Evolutionary conservation across 2,888 invertebrate species (phyloP).

Genomic region (Hypselothyrea guttata): DNA sequence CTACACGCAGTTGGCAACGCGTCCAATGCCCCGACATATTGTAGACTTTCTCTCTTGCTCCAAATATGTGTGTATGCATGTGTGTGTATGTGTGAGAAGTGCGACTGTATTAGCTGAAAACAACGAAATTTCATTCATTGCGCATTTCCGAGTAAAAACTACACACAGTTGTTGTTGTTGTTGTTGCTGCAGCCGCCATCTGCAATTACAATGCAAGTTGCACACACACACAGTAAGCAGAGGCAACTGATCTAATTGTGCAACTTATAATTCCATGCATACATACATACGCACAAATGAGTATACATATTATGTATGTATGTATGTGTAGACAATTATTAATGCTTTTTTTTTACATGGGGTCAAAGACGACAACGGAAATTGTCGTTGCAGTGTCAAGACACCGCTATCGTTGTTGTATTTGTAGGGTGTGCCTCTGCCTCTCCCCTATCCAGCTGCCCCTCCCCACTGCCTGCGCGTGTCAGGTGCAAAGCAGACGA

Average conservation of each 20-base stretch:
- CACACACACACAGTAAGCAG: slow-evolving; percentile 11
- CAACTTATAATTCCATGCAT: slow-evolving; percentile 26
- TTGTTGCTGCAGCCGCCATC: slow-evolving; percentile 47
- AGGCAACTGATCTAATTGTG: slow-evolving; percentile 30
- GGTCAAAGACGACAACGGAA: slow-evolving; percentile 28
- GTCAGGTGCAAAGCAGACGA: slow-evolving; percentile 49
- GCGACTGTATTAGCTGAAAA: slow-evolving; percentile 53
- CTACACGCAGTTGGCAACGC: slow-evolving; percentile 54
- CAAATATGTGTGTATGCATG: slow-evolving; percentile 31
- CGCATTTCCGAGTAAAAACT: slow-evolving; percentile 71
- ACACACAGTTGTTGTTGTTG: slow-evolving; percentile 38
- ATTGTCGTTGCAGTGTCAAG: slow-evolving; percentile 24
- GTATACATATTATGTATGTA: neutral
- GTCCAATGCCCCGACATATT: slow-evolving; percentile 24
- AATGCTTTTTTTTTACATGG: slow-evolving; percentile 1
- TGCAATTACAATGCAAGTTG: slow-evolving; percentile 48
- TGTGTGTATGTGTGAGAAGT: slow-evolving; percentile 6
- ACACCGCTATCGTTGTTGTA: slow-evolving; percentile 26
- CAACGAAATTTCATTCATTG: slow-evolving; percentile 78
- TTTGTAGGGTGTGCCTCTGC: slow-evolving; percentile 44
- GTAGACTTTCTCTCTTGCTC: slow-evolving; percentile 75
- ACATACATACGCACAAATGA: neutral
- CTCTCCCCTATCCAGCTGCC: too few relatives aligned
- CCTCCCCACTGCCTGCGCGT: slow-evolving; percentile 36
- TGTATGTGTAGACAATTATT: neutral